These are phyloP conservation scores for Solenopsis invicta DNA, from an alignment of 1,140 invertebrate genomes.

Conservation along the genomic window DNA sequence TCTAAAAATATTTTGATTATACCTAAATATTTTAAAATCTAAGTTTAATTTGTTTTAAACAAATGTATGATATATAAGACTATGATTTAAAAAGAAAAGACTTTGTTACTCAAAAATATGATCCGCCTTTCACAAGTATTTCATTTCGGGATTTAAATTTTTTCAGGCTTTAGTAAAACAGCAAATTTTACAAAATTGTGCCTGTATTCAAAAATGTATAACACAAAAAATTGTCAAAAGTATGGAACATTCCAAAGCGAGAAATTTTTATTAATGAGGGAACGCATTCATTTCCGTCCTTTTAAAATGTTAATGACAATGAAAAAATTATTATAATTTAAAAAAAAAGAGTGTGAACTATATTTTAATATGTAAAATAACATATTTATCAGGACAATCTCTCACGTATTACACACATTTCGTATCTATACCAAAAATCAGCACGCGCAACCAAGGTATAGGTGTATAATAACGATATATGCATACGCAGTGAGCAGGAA, in stretches of 20 bases:
- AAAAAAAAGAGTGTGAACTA: background rate
- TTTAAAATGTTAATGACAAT: background rate
- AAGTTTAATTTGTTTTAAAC: background rate
- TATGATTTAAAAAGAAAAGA: background rate
- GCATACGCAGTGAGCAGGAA: slow-evolving; percentile 42
- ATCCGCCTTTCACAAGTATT: background rate
- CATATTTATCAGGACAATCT: background rate
- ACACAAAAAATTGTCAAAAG: background rate
- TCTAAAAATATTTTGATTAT: too few relatives aligned
- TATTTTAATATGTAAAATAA: background rate
- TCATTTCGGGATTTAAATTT: slow-evolving; percentile 19
- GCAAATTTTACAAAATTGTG: background rate
- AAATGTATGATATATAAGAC: background rate
- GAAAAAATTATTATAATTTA: background rate
- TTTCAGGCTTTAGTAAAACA: background rate
- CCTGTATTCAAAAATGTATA: background rate
- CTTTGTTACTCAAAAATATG: background rate
- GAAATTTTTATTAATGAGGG: background rate
- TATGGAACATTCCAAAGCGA: background rate
- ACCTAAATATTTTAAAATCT: slow-evolving; percentile 3
- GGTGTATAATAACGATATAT: slow-evolving; percentile 50
- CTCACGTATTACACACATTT: background rate
- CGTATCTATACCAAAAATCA: slow-evolving; percentile 15
- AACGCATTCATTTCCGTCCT: background rate
- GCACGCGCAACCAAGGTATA: slow-evolving; percentile 12